Conservation (phyloP, 1,140 invertebrate species). For the Cyphomyrmex costatus region DNA sequence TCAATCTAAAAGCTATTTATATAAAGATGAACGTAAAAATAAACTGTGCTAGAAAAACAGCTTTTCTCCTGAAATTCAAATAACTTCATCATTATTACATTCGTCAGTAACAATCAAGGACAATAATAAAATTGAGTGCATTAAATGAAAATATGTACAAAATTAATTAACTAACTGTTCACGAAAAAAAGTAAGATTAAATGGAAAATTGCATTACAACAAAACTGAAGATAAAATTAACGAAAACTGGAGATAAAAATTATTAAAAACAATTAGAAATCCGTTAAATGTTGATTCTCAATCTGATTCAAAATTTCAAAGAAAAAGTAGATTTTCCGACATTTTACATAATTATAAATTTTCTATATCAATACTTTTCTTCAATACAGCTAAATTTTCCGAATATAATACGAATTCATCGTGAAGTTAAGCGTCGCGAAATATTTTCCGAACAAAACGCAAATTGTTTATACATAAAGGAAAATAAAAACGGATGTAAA, state of each 20-base stretch:
- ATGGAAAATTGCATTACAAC: neutral
- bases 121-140: neutral
- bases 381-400: slow-evolving; percentile 11
- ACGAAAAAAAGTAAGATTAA: slow-evolving; percentile 9
- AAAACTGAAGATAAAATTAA: too few relatives aligned
- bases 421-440: neutral
- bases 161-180: neutral
- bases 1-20: slow-evolving; percentile 6
- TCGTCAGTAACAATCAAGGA: neutral
- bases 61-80: neutral
- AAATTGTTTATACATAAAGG: neutral
- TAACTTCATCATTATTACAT: neutral
- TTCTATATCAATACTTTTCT: neutral
- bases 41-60: slow-evolving; percentile 2
- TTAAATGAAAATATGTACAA: neutral
- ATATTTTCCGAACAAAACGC: neutral
- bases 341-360: slow-evolving; percentile 21
- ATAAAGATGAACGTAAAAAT: neutral
- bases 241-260: too few relatives aligned
- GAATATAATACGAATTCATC: slow-evolving; percentile 4
- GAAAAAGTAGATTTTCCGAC: neutral
- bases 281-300: neutral
- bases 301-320: slow-evolving; percentile 30
- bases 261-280: neutral
- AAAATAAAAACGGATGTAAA: neutral